These are phyloP conservation scores for Teleopsis dalmanni DNA, from an alignment of 1,140 invertebrate species.

Conservation along the genomic window DNA sequence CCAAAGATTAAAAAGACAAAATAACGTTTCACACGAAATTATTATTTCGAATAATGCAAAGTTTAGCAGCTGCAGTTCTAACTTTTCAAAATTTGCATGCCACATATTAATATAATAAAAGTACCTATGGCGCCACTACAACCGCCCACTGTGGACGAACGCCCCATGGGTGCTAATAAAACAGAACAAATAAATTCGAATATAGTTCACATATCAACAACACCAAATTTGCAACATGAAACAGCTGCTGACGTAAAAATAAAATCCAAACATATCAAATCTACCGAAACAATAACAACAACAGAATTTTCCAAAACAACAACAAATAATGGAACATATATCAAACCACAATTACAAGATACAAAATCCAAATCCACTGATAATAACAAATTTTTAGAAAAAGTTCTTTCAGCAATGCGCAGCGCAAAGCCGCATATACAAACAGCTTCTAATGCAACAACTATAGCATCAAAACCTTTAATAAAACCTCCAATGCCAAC, in stretches of 20 bases:
- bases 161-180: neutral
- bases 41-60: neutral
- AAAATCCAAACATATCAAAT: neutral
- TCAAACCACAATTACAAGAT: neutral
- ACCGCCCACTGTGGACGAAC: no score
- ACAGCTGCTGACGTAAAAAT: no score
- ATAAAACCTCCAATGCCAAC: no score
- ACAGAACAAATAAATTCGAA: no score
- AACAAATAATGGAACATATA: constrained; percentile 5
- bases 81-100: neutral
- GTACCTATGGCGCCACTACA: neutral
- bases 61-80: no score
- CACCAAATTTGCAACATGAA: neutral
- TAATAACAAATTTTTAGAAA: constrained; percentile 26
- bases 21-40: no score
- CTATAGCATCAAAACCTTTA: neutral
- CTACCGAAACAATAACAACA: neutral
- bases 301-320: neutral
- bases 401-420: constrained; percentile 34
- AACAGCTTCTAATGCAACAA: constrained; percentile 3
- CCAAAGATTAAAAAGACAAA: no score
- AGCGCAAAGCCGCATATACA: constrained; percentile 8
- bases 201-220: neutral
- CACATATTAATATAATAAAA: neutral
- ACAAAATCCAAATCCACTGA: neutral